phyloP scores from a whole-genome alignment of 2,113 vertebrate genomes.

The Bolborhynchus lineola region DNA sequence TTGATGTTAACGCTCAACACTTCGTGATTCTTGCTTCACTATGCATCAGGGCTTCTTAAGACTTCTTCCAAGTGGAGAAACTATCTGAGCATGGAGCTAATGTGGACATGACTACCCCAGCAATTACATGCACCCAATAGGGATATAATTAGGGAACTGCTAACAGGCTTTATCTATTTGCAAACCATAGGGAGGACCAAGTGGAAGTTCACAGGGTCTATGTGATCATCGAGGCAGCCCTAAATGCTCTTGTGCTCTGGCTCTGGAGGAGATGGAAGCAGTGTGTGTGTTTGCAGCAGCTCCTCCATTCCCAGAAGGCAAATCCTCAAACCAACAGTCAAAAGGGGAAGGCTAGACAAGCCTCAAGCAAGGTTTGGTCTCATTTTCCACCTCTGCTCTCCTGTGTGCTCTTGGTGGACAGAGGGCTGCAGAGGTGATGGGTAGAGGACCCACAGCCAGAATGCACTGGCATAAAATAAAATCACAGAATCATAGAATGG shows the following conservation, averaged over 20 bases:
- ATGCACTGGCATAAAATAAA: accelerated
- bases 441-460: not conserved
- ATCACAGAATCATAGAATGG: not conserved
- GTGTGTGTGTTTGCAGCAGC: accelerated
- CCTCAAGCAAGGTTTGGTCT: accelerated
- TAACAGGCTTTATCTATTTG: not conserved
- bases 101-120: not conserved
- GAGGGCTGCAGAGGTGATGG: not conserved
- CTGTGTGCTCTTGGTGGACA: accelerated
- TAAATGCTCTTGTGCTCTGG: no score
- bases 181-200: not conserved
- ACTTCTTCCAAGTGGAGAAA: not conserved
- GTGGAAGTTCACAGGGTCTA: not conserved
- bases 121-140: not conserved
- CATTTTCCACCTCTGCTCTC: not conserved
- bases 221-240: not conserved
- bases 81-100: not conserved
- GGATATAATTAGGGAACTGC: not conserved
- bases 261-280: not conserved
- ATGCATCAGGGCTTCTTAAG: not conserved
- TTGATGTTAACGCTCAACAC: not conserved
- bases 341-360: not conserved
- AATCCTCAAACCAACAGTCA: not conserved
- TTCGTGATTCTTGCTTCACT: not conserved
- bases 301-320: not conserved